Percentiles rank a stretch among this genome's conserved stretches.
Conservation (phyloP, 1,140 invertebrate species). For the Sitodiplosis mosellana region DNA sequence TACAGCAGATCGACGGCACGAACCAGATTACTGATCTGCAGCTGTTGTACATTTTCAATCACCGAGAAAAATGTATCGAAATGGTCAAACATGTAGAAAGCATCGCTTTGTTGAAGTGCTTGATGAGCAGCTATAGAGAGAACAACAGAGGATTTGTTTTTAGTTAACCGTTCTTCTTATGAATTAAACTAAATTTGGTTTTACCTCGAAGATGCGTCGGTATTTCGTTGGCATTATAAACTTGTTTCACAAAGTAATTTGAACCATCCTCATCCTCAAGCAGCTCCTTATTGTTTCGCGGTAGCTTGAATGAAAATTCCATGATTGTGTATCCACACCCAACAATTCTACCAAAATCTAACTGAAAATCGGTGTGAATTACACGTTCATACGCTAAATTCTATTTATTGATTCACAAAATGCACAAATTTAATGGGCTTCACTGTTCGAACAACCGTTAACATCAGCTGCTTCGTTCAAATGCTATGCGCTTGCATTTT, state of each 20-base stretch:
- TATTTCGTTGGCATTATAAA: constrained; percentile 36
- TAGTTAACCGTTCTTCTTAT: too few relatives aligned
- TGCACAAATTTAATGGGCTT: too few relatives aligned
- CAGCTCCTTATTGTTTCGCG: constrained; percentile 47
- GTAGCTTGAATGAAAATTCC: constrained; percentile 48
- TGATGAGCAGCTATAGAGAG: constrained; percentile 33
- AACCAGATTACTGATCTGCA: constrained; percentile 10
- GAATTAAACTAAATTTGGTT: too few relatives aligned
- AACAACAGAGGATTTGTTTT: too few relatives aligned
- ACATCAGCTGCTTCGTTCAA: too few relatives aligned
- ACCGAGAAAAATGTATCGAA: constrained; percentile 51
- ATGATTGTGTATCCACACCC: not conserved
- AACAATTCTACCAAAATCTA: too few relatives aligned
- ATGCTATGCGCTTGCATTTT: too few relatives aligned
- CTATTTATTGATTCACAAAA: too few relatives aligned
- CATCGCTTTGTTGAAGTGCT: constrained; percentile 30
- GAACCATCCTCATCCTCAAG: constrained; percentile 32
- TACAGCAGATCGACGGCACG: constrained; percentile 27
- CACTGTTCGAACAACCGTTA: too few relatives aligned
- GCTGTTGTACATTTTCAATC: constrained; percentile 10
- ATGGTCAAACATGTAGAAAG: constrained; percentile 46
- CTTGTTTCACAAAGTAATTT: constrained; percentile 50
- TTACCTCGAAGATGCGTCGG: constrained; percentile 42
- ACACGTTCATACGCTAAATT: too few relatives aligned
- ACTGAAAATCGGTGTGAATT: too few relatives aligned